These are phyloP conservation scores for Mustelus asterias DNA, from an alignment of 2,113 vertebrate genomes.

Conservation along the genomic window DNA sequence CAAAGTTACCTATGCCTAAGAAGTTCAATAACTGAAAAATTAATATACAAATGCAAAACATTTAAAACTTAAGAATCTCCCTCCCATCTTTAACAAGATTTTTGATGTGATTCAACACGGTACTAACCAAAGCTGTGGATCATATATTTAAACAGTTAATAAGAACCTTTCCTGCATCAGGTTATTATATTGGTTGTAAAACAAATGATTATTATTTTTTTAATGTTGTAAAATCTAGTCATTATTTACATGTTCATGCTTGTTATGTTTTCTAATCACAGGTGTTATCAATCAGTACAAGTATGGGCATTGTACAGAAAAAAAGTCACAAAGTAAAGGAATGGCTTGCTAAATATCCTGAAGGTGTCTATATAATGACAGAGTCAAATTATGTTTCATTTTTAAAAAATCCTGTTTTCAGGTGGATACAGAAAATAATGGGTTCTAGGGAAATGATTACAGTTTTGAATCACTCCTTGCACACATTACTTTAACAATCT, in stretches of 20 bases:
- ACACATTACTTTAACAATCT: background rate
- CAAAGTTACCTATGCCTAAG: background rate
- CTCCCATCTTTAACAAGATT: background rate
- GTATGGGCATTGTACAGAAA: background rate
- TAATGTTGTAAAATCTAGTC: background rate
- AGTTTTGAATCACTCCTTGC: background rate
- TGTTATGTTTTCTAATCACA: background rate
- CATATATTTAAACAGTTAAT: background rate
- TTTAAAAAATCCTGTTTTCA: background rate
- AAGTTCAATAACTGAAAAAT: background rate
- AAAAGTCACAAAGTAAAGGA: background rate
- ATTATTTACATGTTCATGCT: background rate
- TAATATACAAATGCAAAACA: background rate
- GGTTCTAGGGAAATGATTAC: no score
- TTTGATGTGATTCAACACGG: background rate
- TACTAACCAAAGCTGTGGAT: background rate
- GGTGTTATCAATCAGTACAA: background rate
- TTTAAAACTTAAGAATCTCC: background rate
- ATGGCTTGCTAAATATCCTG: background rate
- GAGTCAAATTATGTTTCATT: background rate
- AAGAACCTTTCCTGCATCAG: background rate
- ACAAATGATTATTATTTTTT: background rate
- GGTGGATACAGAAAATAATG: background rate
- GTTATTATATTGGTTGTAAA: background rate
- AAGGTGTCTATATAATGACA: background rate